A percentile compares a stretch with the other conserved stretches of the same genome.
phyloP scores from a whole-genome alignment of 2,797 vertebrate genomes.

The Lutjanus argentimaculatus region DNA sequence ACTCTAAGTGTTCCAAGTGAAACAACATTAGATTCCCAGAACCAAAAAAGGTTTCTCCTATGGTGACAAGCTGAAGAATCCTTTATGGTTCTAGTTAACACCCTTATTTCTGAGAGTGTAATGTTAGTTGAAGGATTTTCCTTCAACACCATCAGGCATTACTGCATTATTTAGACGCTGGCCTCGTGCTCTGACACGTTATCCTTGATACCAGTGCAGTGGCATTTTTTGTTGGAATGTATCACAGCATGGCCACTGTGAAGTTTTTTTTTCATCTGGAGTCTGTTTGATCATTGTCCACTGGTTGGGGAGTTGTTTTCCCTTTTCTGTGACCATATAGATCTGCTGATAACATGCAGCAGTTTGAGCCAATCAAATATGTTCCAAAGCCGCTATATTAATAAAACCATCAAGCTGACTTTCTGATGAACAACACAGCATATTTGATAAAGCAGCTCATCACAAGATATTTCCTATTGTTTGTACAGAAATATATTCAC shows the following conservation, averaged over 20 bases:
- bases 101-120: neutral
- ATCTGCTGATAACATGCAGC: neutral
- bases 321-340: neutral
- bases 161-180: neutral
- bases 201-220: neutral
- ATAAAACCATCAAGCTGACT: slow-evolving; percentile 8
- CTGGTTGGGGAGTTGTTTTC: neutral
- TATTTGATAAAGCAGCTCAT: neutral
- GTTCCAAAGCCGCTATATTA: neutral
- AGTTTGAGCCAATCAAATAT: neutral
- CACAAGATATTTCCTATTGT: neutral
- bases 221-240: neutral
- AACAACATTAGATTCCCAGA: no score
- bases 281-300: neutral
- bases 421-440: neutral
- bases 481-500: neutral
- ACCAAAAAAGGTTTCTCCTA: no score
- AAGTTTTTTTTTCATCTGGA: neutral
- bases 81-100: no score
- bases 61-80: no score
- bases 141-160: neutral
- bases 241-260: neutral
- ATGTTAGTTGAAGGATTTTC: neutral
- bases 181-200: neutral
- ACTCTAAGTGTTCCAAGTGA: no score